Conservation (phyloP, 2,113 vertebrate species). For the Melanerpes formicivorus region DNA sequence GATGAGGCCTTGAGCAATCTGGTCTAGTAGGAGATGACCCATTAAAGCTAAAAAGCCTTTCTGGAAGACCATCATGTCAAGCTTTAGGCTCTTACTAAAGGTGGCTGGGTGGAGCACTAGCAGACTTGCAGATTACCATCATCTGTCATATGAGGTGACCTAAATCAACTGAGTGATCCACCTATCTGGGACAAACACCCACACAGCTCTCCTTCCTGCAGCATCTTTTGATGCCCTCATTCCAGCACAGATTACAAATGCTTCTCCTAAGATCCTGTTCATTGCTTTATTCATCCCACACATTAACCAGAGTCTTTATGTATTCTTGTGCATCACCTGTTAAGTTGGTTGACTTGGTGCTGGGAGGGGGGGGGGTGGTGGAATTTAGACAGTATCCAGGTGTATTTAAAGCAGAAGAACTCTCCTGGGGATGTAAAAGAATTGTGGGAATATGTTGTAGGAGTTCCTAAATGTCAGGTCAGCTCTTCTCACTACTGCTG, state of each 20-base stretch:
- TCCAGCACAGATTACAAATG: neutral
- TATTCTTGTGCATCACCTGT: slow-evolving; percentile 9
- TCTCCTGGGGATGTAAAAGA: neutral
- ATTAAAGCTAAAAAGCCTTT: neutral
- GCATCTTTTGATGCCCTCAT: slow-evolving; percentile 25
- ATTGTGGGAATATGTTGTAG: slow-evolving; percentile 16
- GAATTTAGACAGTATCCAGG: slow-evolving; percentile 4
- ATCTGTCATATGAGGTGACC: slow-evolving; percentile 22
- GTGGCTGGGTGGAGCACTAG: slow-evolving; percentile 26
- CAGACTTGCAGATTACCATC: neutral
- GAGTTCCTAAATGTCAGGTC: slow-evolving; percentile 20
- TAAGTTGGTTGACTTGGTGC: neutral
- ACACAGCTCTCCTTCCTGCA: slow-evolving; percentile 25
- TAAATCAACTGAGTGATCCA: slow-evolving; percentile 29
- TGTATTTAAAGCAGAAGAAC: slow-evolving; percentile 12
- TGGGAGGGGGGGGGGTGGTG: neutral
- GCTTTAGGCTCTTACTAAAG: neutral
- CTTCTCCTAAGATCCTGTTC: neutral
- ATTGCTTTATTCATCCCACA: neutral
- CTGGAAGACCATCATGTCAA: neutral
- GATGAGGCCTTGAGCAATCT: no score
- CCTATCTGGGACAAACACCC: slow-evolving; percentile 37
- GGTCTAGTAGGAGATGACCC: neutral
- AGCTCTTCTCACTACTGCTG: neutral
- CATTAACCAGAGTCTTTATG: neutral